Percentiles rank a stretch among this genome's conserved stretches.
These are phyloP conservation scores for Timema cristinae DNA, from an alignment of 2,888 invertebrate genomes.

Conservation along the genomic window DNA sequence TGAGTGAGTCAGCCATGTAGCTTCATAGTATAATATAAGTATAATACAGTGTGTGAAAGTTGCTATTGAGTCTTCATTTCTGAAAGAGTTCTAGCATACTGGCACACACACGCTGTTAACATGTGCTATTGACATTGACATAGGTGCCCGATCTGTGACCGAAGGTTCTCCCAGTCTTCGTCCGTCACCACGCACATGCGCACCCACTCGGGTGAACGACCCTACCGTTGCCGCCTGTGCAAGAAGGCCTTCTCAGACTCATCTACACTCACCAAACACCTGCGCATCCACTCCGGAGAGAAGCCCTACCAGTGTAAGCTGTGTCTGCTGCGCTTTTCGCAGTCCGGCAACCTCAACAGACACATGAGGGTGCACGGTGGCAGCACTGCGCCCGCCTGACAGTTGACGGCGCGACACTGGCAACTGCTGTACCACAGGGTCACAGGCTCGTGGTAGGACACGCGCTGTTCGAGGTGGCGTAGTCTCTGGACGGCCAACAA, in stretches of 20 bases:
- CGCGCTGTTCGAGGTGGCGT: no score
- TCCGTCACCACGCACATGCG: slow-evolving; percentile 97
- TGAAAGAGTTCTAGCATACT: no score
- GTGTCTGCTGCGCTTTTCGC: slow-evolving; percentile 93
- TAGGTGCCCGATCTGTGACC: slow-evolving; percentile 88
- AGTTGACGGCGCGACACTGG: slow-evolving; percentile 29
- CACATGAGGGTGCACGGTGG: slow-evolving; percentile 97
- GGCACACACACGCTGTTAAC: no score
- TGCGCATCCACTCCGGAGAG: slow-evolving; percentile 85
- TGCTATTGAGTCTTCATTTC: no score
- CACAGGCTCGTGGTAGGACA: no score
- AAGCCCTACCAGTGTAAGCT: slow-evolving; percentile 98
- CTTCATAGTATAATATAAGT: no score
- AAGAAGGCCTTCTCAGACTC: slow-evolving; percentile 99
- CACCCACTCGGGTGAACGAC: slow-evolving; percentile 99
- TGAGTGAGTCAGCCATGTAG: no score
- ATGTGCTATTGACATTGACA: no score
- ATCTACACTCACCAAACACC: slow-evolving; percentile 95
- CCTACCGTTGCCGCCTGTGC: slow-evolving; percentile 89
- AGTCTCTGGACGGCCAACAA: no score
- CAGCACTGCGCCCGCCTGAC: slow-evolving; percentile 17
- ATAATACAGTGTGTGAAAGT: no score
- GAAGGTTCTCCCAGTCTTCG: slow-evolving; percentile 90
- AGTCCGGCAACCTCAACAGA: slow-evolving; percentile 96
- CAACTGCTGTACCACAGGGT: slow-evolving; percentile 25